Percentiles rank a stretch among this genome's conserved stretches.
phyloP scores from a whole-genome alignment of 2,888 invertebrate species.

The Drosophila conformis region DNA sequence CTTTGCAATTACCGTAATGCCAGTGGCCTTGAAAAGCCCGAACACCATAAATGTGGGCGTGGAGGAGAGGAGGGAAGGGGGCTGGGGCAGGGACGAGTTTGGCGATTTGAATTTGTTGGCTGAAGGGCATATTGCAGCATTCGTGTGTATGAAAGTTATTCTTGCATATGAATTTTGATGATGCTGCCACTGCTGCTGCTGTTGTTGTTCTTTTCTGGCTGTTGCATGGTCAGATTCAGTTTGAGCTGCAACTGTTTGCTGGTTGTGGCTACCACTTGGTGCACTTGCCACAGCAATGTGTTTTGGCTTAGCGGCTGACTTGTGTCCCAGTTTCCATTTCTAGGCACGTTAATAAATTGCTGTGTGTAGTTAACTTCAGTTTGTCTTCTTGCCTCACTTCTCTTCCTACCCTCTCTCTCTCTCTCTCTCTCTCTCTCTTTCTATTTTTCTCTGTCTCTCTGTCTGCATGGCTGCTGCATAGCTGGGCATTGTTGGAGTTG shows the following conservation, averaged over 20 bases:
- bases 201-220: constrained; percentile 5
- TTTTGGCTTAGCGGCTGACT: constrained; percentile 5
- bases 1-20: constrained; percentile 75
- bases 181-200: constrained; percentile 7
- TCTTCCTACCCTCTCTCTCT: constrained; percentile 1
- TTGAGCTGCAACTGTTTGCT: constrained; percentile 28
- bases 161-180: constrained; percentile 54
- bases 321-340: constrained; percentile 40
- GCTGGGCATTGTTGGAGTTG: constrained; percentile 34
- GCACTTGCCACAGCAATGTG: constrained; percentile 5
- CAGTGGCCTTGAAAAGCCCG: constrained; percentile 61
- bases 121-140: neutral
- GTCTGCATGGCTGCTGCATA: neutral
- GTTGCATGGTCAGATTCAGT: constrained; percentile 11
- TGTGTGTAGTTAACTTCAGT: constrained; percentile 56
- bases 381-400: neutral
- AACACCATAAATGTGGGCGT: neutral
- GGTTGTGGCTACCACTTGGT: constrained; percentile 4
- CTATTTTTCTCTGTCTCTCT: neutral
- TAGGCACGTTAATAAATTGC: constrained; percentile 67
- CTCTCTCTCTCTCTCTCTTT: neutral
- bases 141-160: constrained; percentile 31
- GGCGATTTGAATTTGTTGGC: neutral
- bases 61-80: neutral
- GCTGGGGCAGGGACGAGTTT: neutral